These are phyloP conservation scores for Spongia lamella DNA, from an alignment of 37 sponge, comb jelly and placozoan genomes.

Conservation along the genomic window DNA sequence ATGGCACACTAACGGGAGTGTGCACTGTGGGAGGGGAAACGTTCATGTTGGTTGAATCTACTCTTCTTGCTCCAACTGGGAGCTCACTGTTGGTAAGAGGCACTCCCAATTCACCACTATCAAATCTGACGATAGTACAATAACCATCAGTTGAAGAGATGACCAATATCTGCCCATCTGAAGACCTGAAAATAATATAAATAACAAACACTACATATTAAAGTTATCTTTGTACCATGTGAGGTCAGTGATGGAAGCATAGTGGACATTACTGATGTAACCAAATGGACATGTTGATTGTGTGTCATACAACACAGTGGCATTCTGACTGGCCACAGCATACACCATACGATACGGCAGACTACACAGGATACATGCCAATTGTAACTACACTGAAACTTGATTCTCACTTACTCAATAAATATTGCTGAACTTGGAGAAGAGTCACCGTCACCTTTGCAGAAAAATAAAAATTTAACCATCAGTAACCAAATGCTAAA, in stretches of 20 bases:
- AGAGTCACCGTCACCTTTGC: too few relatives aligned
- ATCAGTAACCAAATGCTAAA: too few relatives aligned
- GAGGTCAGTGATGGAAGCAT: constrained; percentile 90
- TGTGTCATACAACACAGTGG: constrained; percentile 89
- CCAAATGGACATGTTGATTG: constrained; percentile 83
- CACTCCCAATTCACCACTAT: constrained; percentile 76
- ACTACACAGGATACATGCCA: constrained; percentile 38
- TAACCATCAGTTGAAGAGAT: constrained; percentile 93
- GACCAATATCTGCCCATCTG: constrained; percentile 74
- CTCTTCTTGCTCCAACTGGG: constrained; percentile 7
- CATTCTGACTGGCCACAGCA: constrained; percentile 88
- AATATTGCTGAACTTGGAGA: too few relatives aligned
- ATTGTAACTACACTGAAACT: too few relatives aligned
- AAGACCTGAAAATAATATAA: constrained; percentile 67
- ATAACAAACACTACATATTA: too few relatives aligned
- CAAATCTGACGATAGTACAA: constrained; percentile 85
- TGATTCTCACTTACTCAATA: too few relatives aligned
- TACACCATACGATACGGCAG: constrained; percentile 92
- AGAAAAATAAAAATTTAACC: too few relatives aligned
- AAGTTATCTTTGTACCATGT: constrained; percentile 70
- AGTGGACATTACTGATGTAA: constrained; percentile 84
- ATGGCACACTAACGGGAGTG: too few relatives aligned
- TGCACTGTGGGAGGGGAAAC: too few relatives aligned
- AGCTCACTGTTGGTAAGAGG: constrained; percentile 23
- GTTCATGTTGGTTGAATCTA: too few relatives aligned